Base-by-base conservation (phyloP, 2,113 vertebrate genomes). In the Excalfactoria chinensis region DNA sequence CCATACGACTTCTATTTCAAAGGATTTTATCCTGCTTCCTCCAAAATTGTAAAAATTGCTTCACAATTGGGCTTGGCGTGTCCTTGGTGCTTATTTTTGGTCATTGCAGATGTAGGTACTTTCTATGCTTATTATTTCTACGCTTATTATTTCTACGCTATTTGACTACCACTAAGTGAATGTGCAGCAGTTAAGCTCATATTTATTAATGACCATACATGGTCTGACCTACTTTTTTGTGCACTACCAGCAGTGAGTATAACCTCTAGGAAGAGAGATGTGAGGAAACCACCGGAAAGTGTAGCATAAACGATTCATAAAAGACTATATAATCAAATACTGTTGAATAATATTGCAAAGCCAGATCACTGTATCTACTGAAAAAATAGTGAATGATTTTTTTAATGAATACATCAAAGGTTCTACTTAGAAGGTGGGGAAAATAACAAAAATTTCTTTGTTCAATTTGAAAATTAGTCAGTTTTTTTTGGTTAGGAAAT, bases 221-320 rank as follows among this genome's bases (percentile, higher is more conserved):
- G 64, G 20, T n/a, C 73, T 95, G 93, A 94, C 92, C 92, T 93
- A 90, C 69, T 95, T 96, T 91, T 66, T 55, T 88, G 35, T 76
- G 55, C 46, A 26, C n/a, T 73, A 14, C 55, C 22, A 81, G 62
- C 48, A 81, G 14, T 69, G 19, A 83, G 34, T 56, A 11, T 68
- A 93, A 71, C 58, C 35, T 44, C 34, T 86, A 37, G 80, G 35
- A 93, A 94, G 11, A 90, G 63, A 86, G 73, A 80, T 48, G 69
- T 48, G 69, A 86, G 48, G 84, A 90, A 75, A 82, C 28, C 60
- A 21, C 35, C 32, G 35, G 48, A 44, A 90, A 80, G 40, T 35
- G 12, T 58, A 25, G 22, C 66, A 34, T 23, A 40, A 84, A 22
- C 60, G 3, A 56, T 77, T 80, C 46, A 35, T 34, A 30, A 69